Base-by-base conservation (phyloP, 2,888 invertebrate species). In the Bellardia bayeri region DNA sequence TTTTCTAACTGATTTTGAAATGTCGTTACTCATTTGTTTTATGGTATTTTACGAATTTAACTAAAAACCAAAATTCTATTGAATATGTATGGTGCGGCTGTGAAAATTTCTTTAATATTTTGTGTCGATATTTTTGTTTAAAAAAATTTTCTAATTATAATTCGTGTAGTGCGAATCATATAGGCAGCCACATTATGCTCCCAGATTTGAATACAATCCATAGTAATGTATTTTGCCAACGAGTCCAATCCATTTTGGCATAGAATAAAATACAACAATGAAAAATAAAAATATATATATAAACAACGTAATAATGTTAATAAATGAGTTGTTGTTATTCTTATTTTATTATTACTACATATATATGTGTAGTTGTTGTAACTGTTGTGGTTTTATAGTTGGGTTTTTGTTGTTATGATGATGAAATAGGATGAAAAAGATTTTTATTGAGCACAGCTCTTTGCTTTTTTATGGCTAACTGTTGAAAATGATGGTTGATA, bases 221-320 rank as follows among this genome's bases (percentile, higher is more conserved):
- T 89, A 93, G 90, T 89, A 92, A 92, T 89, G 91, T 91, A 90
- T 91, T 91, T 90, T 92, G 92, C 92, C 93, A 92, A 90, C 93
- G 91, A 90, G 92, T 93, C 94, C 93, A 94, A 91, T 93, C 93
- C 93, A 93, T 93, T 90, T 91, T 91, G 89, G 91, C 87, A 89
- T 90, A 83, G 66, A 82, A 82, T 40, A 30, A 66, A 71, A 64
- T 9, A 81, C 66, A 37, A 74, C 8, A 63, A 79, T 79, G 54
- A 72, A 51, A 72, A 45, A 72, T 11, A 54, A 58, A 74, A 33
- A 37, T 40, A 30, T 66, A 68, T 33, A 61, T 23, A 23, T 23
- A 75, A 23, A 76, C 68, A 84, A 78, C 56, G 45, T 72, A 49
- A 40, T 76, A 76, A 61, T 66, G 42, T 69, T 79, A 79, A 64